Evolutionary conservation across 2,113 vertebrate genomes (phyloP), one percentile per base, ranked within the genome.

Genomic region (Heterotilapia buettikoferi): DNA sequence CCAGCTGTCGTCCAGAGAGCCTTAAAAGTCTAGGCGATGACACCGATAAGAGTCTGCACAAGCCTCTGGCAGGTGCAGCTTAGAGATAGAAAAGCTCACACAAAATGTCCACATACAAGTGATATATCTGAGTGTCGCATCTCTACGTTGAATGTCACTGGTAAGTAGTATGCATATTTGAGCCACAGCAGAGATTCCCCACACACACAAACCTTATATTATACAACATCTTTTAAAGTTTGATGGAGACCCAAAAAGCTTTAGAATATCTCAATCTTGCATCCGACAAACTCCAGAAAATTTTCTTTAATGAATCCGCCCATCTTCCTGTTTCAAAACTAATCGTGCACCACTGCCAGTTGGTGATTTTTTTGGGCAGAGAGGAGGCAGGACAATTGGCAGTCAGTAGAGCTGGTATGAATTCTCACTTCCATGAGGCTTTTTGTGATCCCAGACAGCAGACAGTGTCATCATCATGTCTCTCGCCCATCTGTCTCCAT

Each of bases 341-440:
- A 84, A 86, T 90, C 9, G 9, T 84, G 81, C 33, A 1, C 71
- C 86, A 87, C 83, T 92, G 83, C 90, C 90, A 92, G 90, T 92
- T 94, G 92, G 93, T 87, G 57, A 68, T 68, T 88, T 92, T 31
- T 92, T 90, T 89, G 92, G 90, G 90, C 86, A 80, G 57, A 61
- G 85, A 53, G 83, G 54, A 94, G 89, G 59, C 90, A 83, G 91
- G 92, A 94, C 93, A 94, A 90, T 94, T 95, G 94, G 94, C 95
- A 92, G 90, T 88, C 86, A 86, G 83, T 83, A 86, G 86, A 86
- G 89, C 93, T 85, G 82, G 86, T 93, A 95, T 92, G 88, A 94
- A 92, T 96, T 96, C 92, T 94, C 96, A 96, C 95, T 94, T 95
- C 94, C 92, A 94, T 92, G 91, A 95, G 94, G 94, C 93, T 96